phyloP scores from a whole-genome alignment of 2,888 invertebrate genomes.

The Thereva nobilitata region DNA sequence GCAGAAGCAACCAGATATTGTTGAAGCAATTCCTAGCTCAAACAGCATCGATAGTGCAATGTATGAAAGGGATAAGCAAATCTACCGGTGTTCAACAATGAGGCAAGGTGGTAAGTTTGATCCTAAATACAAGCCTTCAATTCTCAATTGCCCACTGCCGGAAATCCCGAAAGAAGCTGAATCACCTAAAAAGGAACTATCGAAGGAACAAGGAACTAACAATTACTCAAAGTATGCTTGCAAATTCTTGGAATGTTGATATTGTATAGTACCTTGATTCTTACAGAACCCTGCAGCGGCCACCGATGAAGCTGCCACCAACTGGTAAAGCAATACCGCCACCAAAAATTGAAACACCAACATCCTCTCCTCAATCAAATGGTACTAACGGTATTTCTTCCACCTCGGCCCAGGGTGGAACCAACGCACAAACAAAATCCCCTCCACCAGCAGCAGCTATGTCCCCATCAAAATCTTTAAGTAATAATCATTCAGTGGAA shows the following conservation, averaged over 20 bases:
- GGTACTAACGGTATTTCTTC: conserved; percentile 13
- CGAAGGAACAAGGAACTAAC: conserved; percentile 48
- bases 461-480: conserved; percentile 19
- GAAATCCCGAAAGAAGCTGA: conserved; percentile 59
- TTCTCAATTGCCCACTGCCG: conserved; percentile 58
- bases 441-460: conserved; percentile 19
- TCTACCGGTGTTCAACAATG: conserved; percentile 58
- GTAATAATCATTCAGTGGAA: conserved; percentile 14
- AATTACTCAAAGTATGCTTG: conserved; percentile 53
- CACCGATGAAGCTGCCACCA: conserved; percentile 57
- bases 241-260: neutral
- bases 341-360: conserved; percentile 56
- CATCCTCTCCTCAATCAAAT: conserved; percentile 49
- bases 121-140: conserved; percentile 59
- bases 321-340: conserved; percentile 59
- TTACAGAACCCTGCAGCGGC: conserved; percentile 55
- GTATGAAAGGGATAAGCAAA: conserved; percentile 58
- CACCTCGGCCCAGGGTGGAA: conserved; percentile 38
- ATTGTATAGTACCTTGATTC: neutral
- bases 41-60: conserved; percentile 55
- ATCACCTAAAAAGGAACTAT: conserved; percentile 51
- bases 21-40: conserved; percentile 50
- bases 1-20: conserved; percentile 47
- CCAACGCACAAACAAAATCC: conserved; percentile 38
- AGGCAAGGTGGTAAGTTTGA: conserved; percentile 58